Evolutionary conservation across 2,797 vertebrate genomes (phyloP).

Genomic region (Microcaecilia unicolor): DNA sequence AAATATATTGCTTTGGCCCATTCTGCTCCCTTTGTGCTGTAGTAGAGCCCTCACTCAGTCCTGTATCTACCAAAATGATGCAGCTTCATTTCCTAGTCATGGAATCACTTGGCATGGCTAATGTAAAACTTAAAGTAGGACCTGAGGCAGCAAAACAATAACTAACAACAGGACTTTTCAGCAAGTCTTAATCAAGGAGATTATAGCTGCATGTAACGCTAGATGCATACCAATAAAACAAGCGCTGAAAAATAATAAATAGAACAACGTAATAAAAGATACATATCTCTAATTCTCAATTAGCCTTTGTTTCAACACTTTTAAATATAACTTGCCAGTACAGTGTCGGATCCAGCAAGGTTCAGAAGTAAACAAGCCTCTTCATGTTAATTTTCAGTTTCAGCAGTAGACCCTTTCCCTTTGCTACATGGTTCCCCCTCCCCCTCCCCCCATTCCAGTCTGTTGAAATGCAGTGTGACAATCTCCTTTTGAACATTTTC

Average conservation of each 20-base stretch:
- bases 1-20: constrained; percentile 35
- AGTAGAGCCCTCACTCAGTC: constrained; percentile 19
- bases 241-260: constrained; percentile 63
- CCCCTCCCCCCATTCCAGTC: too few relatives aligned
- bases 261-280: constrained; percentile 40
- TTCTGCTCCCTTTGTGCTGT: too few relatives aligned
- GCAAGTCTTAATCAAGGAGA: constrained; percentile 78
- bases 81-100: constrained; percentile 35
- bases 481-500: background rate
- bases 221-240: constrained; percentile 72
- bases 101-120: constrained; percentile 22
- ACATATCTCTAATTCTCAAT: constrained; percentile 47
- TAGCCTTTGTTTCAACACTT: constrained; percentile 66
- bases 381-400: too few relatives aligned
- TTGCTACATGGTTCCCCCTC: too few relatives aligned
- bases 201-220: constrained; percentile 70
- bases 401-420: too few relatives aligned
- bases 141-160: constrained; percentile 60
- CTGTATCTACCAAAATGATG: constrained; percentile 22
- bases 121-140: constrained; percentile 34
- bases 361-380: too few relatives aligned
- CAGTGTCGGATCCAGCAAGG: constrained; percentile 7
- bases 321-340: constrained; percentile 48
- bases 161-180: constrained; percentile 73
- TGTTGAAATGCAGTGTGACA: constrained; percentile 1